Evolutionary conservation across 2,888 invertebrate species (phyloP).

Genomic region (Phaonia tiefii): DNA sequence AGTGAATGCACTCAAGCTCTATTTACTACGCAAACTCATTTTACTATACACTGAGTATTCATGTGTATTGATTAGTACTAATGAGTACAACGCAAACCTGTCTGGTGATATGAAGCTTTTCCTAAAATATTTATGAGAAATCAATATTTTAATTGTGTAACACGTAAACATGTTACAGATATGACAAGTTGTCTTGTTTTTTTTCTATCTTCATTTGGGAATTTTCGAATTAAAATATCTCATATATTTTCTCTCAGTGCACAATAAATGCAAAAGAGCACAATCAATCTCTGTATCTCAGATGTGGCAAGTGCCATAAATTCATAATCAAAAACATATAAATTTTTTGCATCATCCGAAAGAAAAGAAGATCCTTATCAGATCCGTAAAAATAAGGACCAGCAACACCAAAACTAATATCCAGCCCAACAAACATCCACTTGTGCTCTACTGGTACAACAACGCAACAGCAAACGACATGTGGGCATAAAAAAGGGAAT

Average conservation of each 20-base stretch:
- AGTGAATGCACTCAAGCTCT: no score
- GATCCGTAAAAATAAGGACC: constrained; percentile 58
- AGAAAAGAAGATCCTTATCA: constrained; percentile 76
- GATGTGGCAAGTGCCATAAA: constrained; percentile 50
- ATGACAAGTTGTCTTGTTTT: no score
- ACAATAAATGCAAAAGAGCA: constrained; percentile 6
- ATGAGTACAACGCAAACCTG: no score
- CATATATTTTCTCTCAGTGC: constrained; percentile 39
- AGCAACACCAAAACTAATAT: constrained; percentile 36
- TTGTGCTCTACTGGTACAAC: background rate
- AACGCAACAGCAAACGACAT: background rate
- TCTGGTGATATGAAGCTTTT: no score
- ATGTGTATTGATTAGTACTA: no score
- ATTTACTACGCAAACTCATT: no score
- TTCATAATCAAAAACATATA: constrained; percentile 71
- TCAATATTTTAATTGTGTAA: no score
- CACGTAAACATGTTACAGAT: no score
- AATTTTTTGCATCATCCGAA: constrained; percentile 74
- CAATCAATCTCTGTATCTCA: constrained; percentile 31
- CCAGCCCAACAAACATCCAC: background rate
- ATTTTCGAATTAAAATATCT: no score
- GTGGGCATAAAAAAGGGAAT: constrained; percentile 1
- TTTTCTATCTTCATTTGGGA: no score
- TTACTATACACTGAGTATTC: no score
- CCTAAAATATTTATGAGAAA: no score